Conservation (phyloP, 2,888 invertebrate genomes). For the Pogonocherus hispidulus region DNA sequence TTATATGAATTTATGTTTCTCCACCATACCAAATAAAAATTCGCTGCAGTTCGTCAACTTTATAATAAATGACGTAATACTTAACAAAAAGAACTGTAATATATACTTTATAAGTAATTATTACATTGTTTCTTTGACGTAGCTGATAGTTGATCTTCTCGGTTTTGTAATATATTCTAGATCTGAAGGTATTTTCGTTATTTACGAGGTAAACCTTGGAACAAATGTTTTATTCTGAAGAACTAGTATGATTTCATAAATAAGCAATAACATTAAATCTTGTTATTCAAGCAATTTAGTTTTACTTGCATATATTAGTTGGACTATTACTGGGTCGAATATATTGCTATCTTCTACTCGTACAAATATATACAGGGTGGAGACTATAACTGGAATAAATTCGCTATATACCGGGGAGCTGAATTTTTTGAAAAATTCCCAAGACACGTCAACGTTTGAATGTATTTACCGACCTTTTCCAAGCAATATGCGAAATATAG, state of each 20-base stretch:
- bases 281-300: neutral
- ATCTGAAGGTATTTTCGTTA: slow-evolving; percentile 7
- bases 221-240: neutral
- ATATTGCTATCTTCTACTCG: no score
- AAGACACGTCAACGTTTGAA: no score
- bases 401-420: no score
- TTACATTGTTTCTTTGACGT: neutral
- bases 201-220: slow-evolving; percentile 7
- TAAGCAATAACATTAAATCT: neutral
- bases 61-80: neutral
- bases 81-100: neutral
- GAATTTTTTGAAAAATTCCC: no score
- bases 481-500: no score
- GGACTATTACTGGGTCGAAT: no score
- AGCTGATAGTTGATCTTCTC: neutral
- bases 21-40: no score
- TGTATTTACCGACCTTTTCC: no score
- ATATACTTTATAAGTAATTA: neutral
- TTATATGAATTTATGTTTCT: no score
- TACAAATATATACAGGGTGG: no score
- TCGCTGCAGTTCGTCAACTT: no score
- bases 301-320: neutral
- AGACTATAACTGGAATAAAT: no score
- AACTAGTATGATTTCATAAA: neutral
- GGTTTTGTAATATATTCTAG: neutral